Percentiles rank a stretch among this genome's conserved stretches.
Evolutionary conservation across 2,888 invertebrate genomes (phyloP).

Genomic region (Philereme transversata): DNA sequence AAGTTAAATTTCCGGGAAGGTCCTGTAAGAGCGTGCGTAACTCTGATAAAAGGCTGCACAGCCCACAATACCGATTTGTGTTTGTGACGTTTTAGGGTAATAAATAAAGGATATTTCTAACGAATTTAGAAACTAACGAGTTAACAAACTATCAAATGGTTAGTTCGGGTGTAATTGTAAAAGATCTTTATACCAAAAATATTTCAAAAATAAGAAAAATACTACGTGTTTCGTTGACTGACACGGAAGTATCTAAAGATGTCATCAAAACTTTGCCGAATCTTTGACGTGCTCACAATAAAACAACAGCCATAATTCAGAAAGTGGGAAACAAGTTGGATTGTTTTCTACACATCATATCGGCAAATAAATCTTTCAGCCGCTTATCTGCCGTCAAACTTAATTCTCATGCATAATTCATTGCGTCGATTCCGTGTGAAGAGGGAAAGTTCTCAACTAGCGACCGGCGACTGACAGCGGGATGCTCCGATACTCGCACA

Average conservation of each 20-base stretch:
- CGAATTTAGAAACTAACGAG: constrained; percentile 5
- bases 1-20: constrained; percentile 82
- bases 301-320: constrained; percentile 80
- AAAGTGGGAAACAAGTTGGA: constrained; percentile 77
- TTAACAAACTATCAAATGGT: neutral
- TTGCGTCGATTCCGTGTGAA: constrained; percentile 70
- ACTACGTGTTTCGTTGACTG: constrained; percentile 12
- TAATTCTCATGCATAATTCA: constrained; percentile 83
- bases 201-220: neutral
- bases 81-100: constrained; percentile 52
- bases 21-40: constrained; percentile 79
- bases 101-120: constrained; percentile 42
- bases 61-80: constrained; percentile 65
- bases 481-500: constrained; percentile 19
- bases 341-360: constrained; percentile 83
- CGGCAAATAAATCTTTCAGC: constrained; percentile 80
- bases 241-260: constrained; percentile 27
- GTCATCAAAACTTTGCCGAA: constrained; percentile 51
- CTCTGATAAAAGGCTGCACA: constrained; percentile 77
- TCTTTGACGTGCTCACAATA: constrained; percentile 74
- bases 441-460: constrained; percentile 67
- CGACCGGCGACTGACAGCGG: constrained; percentile 50
- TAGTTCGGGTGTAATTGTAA: too few species aligned
- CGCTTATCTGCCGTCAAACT: constrained; percentile 82
- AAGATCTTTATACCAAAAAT: too few species aligned